Evolutionary conservation across 2,888 invertebrate genomes (phyloP), one percentile per base, ranked within the genome.

Genomic region (Trichogramma dendrolimi): DNA sequence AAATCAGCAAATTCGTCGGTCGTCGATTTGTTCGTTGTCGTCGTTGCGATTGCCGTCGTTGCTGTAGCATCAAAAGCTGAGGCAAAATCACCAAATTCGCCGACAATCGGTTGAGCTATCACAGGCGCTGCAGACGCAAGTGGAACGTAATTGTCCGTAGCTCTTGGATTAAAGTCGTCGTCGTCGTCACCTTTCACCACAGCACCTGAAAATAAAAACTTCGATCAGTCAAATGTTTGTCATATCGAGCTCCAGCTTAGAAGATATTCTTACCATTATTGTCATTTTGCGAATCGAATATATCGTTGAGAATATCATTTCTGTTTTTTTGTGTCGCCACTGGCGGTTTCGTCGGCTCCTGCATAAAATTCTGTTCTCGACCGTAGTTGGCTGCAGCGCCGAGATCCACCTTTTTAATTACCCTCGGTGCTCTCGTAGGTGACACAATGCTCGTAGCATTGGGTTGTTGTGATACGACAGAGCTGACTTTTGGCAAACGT

Each of bases 1-100:
- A 93, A 92, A 80, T 92, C 93, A 0, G 92, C 93, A 79, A 93
- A 93, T 67, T 89, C 89, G 69, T 88, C 89, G 64, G 78, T 81
- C 63, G 68, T 69, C 4, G 74, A 74, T 63, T 73, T 73, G 3
- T 27, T 27, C 27, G 27, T 27, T 27, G 27, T 27, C 27, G 27
- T 27, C 27, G 27, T 27, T 27, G 27, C 27, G 27, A 3, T 27
- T 27, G 27, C 27, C 27, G 71, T 72, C 38, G 67, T 64, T n/a
- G 69, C 65, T 6, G 72, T 63, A 7, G 77, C 69, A 58, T 75
- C 72, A 10, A 91, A 91, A 0, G 89, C 91, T 65, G 86, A 83
- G 4, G 86, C 82, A 75, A 92, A 92, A 79, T 92, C 91, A 0
- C 91, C 91, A 77, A 92, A 92, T 62, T 91, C 91, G 44, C 74